A percentile compares a stretch with the other conserved stretches of the same genome.
Evolutionary conservation across 2,888 invertebrate species (phyloP).

Genomic region (Amphipoea lucens): DNA sequence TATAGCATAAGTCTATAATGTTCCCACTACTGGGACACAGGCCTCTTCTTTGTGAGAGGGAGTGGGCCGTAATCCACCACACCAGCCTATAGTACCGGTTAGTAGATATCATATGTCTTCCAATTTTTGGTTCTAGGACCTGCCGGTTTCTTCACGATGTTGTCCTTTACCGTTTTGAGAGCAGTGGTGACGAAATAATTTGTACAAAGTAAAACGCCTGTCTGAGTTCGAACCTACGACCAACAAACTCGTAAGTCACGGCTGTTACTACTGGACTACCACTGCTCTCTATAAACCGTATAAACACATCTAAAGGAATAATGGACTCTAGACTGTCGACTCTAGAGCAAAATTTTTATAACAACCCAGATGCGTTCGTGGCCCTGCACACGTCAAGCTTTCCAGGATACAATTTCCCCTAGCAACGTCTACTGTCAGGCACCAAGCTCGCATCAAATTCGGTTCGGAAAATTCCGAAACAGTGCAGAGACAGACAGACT

Average conservation of each 20-base stretch:
- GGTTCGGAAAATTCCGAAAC: neutral
- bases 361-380: neutral
- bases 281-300: no score
- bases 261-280: no score
- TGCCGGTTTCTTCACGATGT: no score
- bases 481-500: neutral
- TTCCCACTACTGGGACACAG: neutral
- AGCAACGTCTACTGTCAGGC: no score
- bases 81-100: neutral
- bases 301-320: neutral
- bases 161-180: neutral
- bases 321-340: neutral
- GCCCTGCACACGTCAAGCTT: neutral
- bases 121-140: no score
- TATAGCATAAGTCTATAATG: neutral
- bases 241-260: no score
- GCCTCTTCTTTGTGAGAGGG: neutral
- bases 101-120: neutral
- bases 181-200: neutral
- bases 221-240: no score
- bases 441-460: neutral
- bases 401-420: neutral
- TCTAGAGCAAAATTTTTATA: neutral
- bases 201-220: neutral
- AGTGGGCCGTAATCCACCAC: neutral